A percentile compares a stretch with the other conserved stretches of the same genome.
Evolutionary conservation across 2,888 invertebrate genomes (phyloP).

Genomic region (Tipula confusa): DNA sequence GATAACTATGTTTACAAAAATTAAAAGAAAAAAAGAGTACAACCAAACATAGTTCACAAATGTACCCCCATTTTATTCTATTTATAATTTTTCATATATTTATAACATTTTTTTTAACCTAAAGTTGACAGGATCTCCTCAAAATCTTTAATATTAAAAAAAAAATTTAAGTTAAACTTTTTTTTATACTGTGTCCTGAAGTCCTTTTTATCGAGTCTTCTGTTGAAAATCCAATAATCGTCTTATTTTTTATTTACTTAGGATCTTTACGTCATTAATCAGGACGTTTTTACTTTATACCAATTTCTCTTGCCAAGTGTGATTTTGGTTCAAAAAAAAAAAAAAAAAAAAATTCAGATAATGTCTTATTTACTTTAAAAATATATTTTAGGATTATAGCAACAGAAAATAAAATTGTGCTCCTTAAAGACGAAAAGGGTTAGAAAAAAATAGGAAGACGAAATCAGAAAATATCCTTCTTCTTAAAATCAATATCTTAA

Average conservation of each 20-base stretch:
- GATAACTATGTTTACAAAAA: too few relatives aligned
- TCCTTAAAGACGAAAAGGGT: background rate
- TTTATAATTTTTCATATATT: background rate
- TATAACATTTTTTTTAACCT: background rate
- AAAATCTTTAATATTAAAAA: too few relatives aligned
- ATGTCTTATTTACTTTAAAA: background rate
- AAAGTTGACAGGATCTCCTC: background rate
- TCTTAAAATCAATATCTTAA: background rate
- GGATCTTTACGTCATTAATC: background rate
- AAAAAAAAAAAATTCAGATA: too few relatives aligned
- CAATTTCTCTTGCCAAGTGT: background rate
- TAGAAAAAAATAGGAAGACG: background rate
- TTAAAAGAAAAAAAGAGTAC: too few relatives aligned
- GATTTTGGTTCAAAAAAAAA: background rate
- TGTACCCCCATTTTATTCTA: background rate
- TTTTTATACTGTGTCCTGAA: background rate
- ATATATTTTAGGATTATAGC: background rate
- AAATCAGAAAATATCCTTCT: background rate
- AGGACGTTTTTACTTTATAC: background rate
- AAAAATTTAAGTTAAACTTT: background rate
- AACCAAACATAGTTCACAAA: too few relatives aligned
- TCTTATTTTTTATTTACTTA: background rate
- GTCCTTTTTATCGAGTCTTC: background rate
- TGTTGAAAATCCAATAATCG: background rate
- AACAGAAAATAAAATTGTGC: background rate